Conservation (phyloP, 2,113 vertebrate species). For the Parotia lawesii region DNA sequence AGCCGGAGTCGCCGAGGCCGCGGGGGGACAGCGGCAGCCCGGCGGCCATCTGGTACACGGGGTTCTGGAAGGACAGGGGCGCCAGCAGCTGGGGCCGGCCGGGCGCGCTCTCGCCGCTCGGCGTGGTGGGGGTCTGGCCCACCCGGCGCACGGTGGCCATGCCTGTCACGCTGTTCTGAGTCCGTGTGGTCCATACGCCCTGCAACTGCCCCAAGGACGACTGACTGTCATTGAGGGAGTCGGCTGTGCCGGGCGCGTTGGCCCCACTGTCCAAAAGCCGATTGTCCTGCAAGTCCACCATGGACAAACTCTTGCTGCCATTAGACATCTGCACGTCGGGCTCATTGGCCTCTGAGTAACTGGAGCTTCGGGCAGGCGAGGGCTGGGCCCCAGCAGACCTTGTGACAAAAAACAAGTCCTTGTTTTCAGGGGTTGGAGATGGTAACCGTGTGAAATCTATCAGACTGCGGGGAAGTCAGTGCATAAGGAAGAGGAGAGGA, state of each 20-base stretch:
- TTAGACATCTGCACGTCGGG: slow-evolving; percentile 91
- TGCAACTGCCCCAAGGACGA: slow-evolving; percentile 69
- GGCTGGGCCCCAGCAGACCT: slow-evolving; percentile 92
- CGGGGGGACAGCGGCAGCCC: slow-evolving; percentile 91
- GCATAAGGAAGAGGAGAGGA: slow-evolving; percentile 73
- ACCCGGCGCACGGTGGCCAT: slow-evolving; percentile 84
- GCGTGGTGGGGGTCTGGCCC: slow-evolving; percentile 82
- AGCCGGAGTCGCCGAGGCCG: slow-evolving; percentile 88
- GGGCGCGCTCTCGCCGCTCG: slow-evolving; percentile 77
- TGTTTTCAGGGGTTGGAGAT: slow-evolving; percentile 98
- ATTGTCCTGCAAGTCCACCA: slow-evolving; percentile 97
- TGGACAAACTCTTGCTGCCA: slow-evolving; percentile 95
- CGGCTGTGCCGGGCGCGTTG: slow-evolving; percentile 53
- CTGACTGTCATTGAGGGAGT: slow-evolving; percentile 79
- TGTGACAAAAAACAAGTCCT: slow-evolving; percentile 99
- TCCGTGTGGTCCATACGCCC: slow-evolving; percentile 82
- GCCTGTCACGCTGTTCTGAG: slow-evolving; percentile 72
- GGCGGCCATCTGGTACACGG: slow-evolving; percentile 97
- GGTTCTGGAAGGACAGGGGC: slow-evolving; percentile 96
- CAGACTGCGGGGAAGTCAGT: slow-evolving; percentile 82
- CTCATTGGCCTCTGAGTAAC: slow-evolving; percentile 97
- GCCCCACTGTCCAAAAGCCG: slow-evolving; percentile 82
- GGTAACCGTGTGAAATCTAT: slow-evolving; percentile 98
- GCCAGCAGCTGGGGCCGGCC: slow-evolving; percentile 91
- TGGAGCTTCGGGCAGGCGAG: slow-evolving; percentile 94